phyloP scores from a whole-genome alignment of 2,113 vertebrate genomes.

The Mirounga angustirostris region DNA sequence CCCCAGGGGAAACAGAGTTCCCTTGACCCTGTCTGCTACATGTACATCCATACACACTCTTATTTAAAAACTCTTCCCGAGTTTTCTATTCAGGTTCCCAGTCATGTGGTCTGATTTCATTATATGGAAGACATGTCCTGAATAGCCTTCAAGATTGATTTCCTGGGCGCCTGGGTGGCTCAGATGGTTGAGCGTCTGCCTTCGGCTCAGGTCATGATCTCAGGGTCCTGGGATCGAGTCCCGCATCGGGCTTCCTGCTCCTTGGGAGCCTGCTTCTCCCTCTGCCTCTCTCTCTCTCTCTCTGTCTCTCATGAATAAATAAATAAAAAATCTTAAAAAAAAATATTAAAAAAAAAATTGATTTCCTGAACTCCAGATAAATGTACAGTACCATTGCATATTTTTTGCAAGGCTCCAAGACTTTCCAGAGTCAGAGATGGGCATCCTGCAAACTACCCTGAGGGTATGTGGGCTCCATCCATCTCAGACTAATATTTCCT shows the following conservation, averaged over 20 bases:
- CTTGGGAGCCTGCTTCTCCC: too few species aligned
- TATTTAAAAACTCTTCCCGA: neutral
- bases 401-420: neutral
- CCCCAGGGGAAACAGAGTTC: neutral
- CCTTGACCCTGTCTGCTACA: neutral
- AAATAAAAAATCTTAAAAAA: too few species aligned
- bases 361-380: neutral
- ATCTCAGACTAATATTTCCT: neutral
- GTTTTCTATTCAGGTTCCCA: neutral
- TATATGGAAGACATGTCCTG: neutral
- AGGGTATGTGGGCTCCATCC: neutral
- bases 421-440: neutral
- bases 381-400: neutral
- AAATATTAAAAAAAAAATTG: neutral
- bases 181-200: too few species aligned
- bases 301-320: too few species aligned
- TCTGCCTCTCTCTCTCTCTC: too few species aligned
- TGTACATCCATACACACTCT: neutral
- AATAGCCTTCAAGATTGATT: neutral
- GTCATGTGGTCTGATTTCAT: neutral
- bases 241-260: too few species aligned
- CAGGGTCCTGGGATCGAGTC: too few species aligned
- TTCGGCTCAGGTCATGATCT: too few species aligned
- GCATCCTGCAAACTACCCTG: neutral
- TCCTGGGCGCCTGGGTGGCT: too few species aligned